Evolutionary conservation across 1,140 invertebrate genomes (phyloP).

Genomic region (Drosophila lacertosa): DNA sequence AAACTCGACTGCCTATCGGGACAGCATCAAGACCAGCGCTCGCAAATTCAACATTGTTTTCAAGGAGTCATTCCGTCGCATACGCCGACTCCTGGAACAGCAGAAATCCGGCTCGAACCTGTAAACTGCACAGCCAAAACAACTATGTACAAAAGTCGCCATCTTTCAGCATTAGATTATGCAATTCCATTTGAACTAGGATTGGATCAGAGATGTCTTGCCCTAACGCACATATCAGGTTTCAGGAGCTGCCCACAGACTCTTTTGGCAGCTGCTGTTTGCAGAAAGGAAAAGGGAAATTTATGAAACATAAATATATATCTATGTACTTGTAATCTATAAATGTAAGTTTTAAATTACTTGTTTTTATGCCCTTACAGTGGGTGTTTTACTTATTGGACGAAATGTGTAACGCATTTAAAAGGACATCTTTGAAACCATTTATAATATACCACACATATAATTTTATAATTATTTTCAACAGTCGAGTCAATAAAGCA

Average conservation of each 20-base stretch:
- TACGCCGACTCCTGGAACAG: constrained; percentile 59
- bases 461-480: too few relatives aligned
- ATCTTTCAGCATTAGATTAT: not conserved
- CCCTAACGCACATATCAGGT: not conserved
- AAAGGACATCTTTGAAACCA: too few relatives aligned
- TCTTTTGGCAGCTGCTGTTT: not conserved
- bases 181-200: constrained; percentile 1
- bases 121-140: constrained; percentile 24
- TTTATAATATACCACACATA: too few relatives aligned
- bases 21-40: constrained; percentile 76
- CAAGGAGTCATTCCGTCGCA: constrained; percentile 70
- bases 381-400: too few relatives aligned
- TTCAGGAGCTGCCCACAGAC: not conserved
- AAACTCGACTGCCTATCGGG: constrained; percentile 69
- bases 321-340: not conserved
- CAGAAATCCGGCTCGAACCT: constrained; percentile 51
- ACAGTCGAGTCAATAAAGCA: too few relatives aligned
- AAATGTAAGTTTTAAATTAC: too few relatives aligned
- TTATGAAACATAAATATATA: not conserved
- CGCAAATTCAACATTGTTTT: constrained; percentile 72
- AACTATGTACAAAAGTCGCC: not conserved
- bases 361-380: too few relatives aligned
- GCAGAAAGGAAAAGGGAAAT: not conserved
- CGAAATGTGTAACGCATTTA: too few relatives aligned
- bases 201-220: not conserved